Percentiles rank a stretch among this genome's conserved stretches.
Evolutionary conservation across 2,113 vertebrate species (phyloP).

Genomic region (Helogale parvula): DNA sequence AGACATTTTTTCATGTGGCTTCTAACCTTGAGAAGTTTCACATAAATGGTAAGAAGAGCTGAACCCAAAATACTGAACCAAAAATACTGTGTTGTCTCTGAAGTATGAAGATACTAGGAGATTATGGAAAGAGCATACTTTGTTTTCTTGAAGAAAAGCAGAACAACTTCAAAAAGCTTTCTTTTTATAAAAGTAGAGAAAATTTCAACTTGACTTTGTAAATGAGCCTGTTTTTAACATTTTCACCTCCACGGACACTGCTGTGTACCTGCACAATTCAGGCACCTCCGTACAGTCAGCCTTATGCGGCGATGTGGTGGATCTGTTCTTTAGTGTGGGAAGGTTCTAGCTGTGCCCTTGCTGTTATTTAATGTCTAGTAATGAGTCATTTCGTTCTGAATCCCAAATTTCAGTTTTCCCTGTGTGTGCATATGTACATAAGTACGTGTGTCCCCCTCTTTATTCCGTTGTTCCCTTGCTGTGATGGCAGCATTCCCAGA

Average conservation of each 20-base stretch:
- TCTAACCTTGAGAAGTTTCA: background rate
- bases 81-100: background rate
- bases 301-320: background rate
- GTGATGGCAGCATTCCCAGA: background rate
- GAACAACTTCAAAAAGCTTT: background rate
- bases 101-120: background rate
- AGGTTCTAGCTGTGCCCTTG: background rate
- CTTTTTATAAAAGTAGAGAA: background rate
- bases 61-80: background rate
- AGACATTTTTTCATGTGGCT: background rate
- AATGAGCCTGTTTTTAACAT: background rate
- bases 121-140: background rate
- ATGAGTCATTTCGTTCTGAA: background rate
- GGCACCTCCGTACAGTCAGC: background rate
- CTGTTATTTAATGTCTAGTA: background rate
- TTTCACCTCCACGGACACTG: background rate
- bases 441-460: background rate
- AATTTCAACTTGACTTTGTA: background rate
- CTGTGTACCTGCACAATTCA: background rate
- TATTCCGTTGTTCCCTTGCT: background rate
- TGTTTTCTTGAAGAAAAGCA: background rate
- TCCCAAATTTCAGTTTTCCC: background rate
- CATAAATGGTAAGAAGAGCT: background rate
- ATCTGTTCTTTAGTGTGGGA: background rate
- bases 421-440: fast-evolving